Evolutionary conservation across 2,888 invertebrate species (phyloP).

Genomic region (Zelleria hepariella): DNA sequence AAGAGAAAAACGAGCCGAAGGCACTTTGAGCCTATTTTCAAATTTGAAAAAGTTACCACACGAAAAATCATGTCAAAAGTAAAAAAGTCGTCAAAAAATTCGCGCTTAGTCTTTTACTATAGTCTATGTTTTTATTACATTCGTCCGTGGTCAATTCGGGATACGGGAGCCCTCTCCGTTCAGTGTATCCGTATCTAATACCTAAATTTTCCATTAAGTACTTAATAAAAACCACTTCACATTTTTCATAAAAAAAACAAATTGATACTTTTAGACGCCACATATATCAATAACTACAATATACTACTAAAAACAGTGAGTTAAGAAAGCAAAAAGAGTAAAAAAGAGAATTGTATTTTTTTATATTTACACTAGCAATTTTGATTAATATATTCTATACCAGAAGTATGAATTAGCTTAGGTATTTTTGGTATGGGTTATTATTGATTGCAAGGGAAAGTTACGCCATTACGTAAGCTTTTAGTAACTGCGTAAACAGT

Average conservation of each 20-base stretch:
- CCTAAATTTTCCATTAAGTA: conserved; percentile 1
- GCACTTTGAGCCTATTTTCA: conserved; percentile 57
- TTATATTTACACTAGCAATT: conserved; percentile 36
- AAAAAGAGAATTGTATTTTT: conserved; percentile 30
- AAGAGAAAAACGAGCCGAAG: conserved; percentile 36
- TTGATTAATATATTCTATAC: conserved; percentile 43
- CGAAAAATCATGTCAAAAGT: conserved; percentile 54
- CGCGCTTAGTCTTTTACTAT: conserved; percentile 65
- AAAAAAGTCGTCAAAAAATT: conserved; percentile 63
- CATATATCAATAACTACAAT: neutral
- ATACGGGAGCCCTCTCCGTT: conserved; percentile 17
- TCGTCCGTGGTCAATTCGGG: conserved; percentile 60
- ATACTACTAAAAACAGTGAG: neutral
- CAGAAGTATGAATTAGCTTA: too few species aligned
- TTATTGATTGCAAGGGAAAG: too few species aligned
- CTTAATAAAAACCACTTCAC: neutral
- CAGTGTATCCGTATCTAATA: neutral
- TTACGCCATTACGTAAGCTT: too few species aligned
- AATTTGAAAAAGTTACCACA: conserved; percentile 52
- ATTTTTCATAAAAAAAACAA: neutral
- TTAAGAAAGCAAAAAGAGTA: conserved; percentile 26
- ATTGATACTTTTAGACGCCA: neutral
- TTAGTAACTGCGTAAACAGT: too few species aligned
- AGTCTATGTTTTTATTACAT: conserved; percentile 45
- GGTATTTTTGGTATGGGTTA: too few species aligned